Conservation (phyloP, 2,113 vertebrate genomes). For the Silurus asotus region DNA sequence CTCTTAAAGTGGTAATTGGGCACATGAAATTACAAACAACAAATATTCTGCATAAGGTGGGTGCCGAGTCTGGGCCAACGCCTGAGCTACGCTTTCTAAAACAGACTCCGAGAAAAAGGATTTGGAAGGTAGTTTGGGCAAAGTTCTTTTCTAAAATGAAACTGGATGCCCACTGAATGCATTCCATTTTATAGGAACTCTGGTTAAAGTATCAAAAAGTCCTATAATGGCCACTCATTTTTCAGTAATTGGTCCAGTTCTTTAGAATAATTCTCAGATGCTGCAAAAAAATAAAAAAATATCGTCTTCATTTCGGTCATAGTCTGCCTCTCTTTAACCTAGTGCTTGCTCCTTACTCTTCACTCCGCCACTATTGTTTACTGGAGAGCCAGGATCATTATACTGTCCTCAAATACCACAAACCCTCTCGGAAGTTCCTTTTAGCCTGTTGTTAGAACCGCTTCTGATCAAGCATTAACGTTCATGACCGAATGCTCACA, state of each 20-base stretch:
- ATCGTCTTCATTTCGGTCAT: not conserved
- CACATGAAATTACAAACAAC: not conserved
- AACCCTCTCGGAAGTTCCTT: not conserved
- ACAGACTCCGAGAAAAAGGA: not conserved
- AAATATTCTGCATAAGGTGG: too few relatives aligned
- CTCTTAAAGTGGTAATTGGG: not conserved
- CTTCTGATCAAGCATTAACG: not conserved
- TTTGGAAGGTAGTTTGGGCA: not conserved
- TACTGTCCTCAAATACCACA: not conserved
- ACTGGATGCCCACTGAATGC: not conserved
- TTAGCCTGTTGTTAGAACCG: not conserved
- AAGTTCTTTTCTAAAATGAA: not conserved
- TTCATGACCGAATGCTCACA: not conserved
- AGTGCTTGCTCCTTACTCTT: not conserved
- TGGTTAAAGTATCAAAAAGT: not conserved
- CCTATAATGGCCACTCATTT: not conserved
- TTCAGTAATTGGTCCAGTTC: not conserved
- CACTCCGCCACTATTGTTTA: not conserved
- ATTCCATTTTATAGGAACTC: not conserved
- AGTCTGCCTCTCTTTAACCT: not conserved
- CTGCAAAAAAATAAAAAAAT: not conserved
- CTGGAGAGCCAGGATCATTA: not conserved
- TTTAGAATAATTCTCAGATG: not conserved
- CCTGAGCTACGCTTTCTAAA: not conserved
- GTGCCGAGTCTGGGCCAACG: not conserved